Evolutionary conservation across 2,797 vertebrate species (phyloP).

Genomic region (Otolemur crassicaudatus): DNA sequence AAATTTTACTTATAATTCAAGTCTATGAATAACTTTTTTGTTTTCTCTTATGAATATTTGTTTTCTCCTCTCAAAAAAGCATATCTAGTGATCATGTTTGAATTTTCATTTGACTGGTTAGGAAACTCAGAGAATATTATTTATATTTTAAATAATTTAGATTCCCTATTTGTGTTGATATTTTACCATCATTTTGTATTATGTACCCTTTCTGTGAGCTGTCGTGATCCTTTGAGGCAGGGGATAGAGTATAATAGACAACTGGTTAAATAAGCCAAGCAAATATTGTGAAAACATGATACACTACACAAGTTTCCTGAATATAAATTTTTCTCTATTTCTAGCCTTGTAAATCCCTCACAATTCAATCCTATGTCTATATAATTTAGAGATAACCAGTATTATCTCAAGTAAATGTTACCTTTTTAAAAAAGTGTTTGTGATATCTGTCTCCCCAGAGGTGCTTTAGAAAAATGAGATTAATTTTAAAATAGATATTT

Average conservation of each 20-base stretch:
- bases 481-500: neutral
- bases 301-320: neutral
- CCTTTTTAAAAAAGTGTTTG: neutral
- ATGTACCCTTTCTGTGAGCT: neutral
- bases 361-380: neutral
- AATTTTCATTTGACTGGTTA: neutral
- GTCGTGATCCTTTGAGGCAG: neutral
- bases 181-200: neutral
- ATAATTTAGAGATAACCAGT: neutral
- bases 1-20: constrained; percentile 15
- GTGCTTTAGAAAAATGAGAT: neutral
- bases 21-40: neutral
- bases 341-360: constrained; percentile 8
- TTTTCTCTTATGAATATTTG: neutral
- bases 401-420: neutral
- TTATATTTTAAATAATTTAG: constrained; percentile 33
- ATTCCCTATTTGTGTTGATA: neutral
- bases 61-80: constrained; percentile 22
- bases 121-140: neutral
- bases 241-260: neutral
- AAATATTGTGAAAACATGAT: constrained; percentile 8
- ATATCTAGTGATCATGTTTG: neutral
- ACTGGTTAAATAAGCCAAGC: neutral
- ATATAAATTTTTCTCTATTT: neutral
- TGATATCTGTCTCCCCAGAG: neutral